Evolutionary conservation across 2,888 invertebrate genomes (phyloP).

Genomic region (Tipula helvola): DNA sequence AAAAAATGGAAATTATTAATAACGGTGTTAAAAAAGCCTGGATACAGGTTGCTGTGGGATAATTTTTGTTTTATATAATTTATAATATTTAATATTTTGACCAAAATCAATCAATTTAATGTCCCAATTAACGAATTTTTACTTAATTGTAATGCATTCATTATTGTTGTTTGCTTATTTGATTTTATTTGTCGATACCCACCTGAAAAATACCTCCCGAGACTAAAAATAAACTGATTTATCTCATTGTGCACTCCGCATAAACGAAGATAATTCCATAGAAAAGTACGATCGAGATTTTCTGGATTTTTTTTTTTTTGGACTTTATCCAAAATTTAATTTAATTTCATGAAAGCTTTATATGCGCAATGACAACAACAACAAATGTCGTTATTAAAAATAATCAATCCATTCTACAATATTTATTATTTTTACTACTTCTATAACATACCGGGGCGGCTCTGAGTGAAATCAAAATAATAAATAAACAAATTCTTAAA

Average conservation of each 20-base stretch:
- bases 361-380: background rate
- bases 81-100: background rate
- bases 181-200: background rate
- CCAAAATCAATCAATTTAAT: background rate
- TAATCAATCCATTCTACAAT: background rate
- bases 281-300: background rate
- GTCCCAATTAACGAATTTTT: background rate
- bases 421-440: background rate
- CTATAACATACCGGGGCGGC: background rate
- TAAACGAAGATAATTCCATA: background rate
- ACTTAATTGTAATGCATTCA: background rate
- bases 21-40: background rate
- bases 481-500: background rate
- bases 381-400: background rate
- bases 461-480: background rate
- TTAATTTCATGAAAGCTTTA: background rate
- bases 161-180: background rate
- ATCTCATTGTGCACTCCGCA: background rate
- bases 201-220: background rate
- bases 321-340: background rate
- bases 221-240: background rate
- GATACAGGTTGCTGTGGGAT: background rate
- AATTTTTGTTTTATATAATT: background rate
- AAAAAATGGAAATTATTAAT: conserved; percentile 25
- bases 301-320: background rate